Conservation (phyloP, 2,888 invertebrate genomes). For the Autographa gamma region DNA sequence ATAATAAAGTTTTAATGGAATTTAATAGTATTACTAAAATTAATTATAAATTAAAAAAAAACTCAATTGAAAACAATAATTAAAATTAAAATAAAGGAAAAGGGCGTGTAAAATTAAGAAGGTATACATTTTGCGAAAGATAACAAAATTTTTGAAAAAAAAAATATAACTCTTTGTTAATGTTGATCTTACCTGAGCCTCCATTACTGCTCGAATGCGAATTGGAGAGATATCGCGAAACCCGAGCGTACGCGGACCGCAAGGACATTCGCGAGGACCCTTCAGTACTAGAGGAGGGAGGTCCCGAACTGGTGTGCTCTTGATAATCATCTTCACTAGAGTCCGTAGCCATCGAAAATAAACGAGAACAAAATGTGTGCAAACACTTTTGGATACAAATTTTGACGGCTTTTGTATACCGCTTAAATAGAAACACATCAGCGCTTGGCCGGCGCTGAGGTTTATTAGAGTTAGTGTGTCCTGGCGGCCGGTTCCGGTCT, state of each 20-base stretch:
- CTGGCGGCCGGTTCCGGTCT: constrained; percentile 14
- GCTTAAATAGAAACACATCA: constrained; percentile 1
- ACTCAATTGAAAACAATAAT: too few species aligned
- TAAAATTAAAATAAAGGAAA: too few species aligned
- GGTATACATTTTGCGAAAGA: neutral
- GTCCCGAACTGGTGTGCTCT: neutral
- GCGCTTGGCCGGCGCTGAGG: constrained; percentile 12
- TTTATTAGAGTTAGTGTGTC: constrained; percentile 4
- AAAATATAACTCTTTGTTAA: too few species aligned
- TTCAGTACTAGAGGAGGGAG: neutral
- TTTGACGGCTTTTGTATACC: constrained; percentile 17
- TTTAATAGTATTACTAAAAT: too few species aligned
- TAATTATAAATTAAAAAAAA: too few species aligned
- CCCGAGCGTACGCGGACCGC: neutral
- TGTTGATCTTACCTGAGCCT: neutral
- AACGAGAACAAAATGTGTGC: constrained; percentile 4
- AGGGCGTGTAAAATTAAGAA: neutral
- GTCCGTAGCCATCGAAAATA: constrained; percentile 4
- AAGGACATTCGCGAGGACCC: constrained; percentile 14
- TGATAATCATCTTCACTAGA: constrained; percentile 15
- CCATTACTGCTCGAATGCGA: neutral
- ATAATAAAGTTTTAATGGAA: too few species aligned
- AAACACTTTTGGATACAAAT: constrained; percentile 20
- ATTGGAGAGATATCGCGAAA: constrained; percentile 8
- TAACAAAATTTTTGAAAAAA: neutral